Conservation (phyloP, 2,888 invertebrate genomes). For the Drosophila mimica region DNA sequence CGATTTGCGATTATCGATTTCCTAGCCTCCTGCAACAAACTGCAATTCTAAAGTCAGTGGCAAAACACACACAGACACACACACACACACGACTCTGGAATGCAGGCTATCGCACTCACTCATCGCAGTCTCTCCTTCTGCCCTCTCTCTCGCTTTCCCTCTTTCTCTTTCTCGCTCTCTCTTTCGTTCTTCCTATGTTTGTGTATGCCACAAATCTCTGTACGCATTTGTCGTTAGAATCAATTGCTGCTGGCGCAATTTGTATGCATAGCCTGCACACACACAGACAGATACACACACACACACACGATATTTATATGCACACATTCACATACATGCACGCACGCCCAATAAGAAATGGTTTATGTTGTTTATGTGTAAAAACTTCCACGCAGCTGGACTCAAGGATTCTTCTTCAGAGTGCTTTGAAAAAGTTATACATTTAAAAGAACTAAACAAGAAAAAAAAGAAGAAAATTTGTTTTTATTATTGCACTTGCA, state of each 20-base stretch:
- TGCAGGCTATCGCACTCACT: conserved; percentile 1
- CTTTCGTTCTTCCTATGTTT: conserved; percentile 2
- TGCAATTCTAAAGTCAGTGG: conserved; percentile 16
- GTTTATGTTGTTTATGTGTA: conserved; percentile 23
- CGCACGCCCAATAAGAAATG: conserved; percentile 21
- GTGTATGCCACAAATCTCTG: neutral
- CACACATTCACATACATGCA: conserved; percentile 28
- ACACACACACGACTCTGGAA: neutral
- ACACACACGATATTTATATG: conserved; percentile 40
- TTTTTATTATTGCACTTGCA: conserved; percentile 54
- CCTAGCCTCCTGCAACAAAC: neutral
- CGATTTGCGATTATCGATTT: neutral
- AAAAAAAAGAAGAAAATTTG: neutral
- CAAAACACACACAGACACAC: neutral
- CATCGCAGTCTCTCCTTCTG: conserved; percentile 1
- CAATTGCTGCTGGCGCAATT: conserved; percentile 19
- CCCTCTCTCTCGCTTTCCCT: conserved; percentile 9
- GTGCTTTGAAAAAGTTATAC: conserved; percentile 2
- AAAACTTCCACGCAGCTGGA: conserved; percentile 11
- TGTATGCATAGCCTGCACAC: conserved; percentile 15
- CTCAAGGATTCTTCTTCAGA: conserved; percentile 7
- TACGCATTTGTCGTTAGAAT: conserved; percentile 28
- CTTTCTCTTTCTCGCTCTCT: conserved; percentile 20
- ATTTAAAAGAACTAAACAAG: neutral
- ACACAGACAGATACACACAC: conserved; percentile 2